A percentile compares a stretch with the other conserved stretches of the same genome.
Conservation (phyloP, 1,140 invertebrate species). For the Calosoma granatense region DNA sequence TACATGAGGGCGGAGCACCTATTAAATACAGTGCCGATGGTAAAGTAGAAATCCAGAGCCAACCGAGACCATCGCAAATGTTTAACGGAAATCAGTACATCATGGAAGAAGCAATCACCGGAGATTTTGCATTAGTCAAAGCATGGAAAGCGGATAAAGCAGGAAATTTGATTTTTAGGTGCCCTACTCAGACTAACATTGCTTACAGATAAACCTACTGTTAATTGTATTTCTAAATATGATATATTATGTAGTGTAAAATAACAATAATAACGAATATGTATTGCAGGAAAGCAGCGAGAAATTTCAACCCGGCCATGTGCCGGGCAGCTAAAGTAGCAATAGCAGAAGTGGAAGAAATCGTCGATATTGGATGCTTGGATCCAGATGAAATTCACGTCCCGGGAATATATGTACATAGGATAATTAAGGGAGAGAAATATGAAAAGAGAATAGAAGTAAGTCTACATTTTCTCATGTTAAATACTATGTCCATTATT, state of each 20-base stretch:
- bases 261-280: neutral
- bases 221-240: too few species aligned
- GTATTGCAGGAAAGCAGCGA: conserved; percentile 53
- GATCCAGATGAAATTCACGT: conserved; percentile 83
- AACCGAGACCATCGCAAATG: conserved; percentile 44
- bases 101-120: conserved; percentile 91
- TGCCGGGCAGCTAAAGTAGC: conserved; percentile 81
- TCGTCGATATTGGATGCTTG: conserved; percentile 76
- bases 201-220: too few species aligned
- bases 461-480: conserved; percentile 18
- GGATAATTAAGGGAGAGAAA: conserved; percentile 69
- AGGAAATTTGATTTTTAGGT: conserved; percentile 91
- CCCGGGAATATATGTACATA: conserved; percentile 86
- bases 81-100: conserved; percentile 86
- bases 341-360: conserved; percentile 93
- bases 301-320: conserved; percentile 94
- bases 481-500: too few species aligned
- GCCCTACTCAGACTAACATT: too few species aligned
- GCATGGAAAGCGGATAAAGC: conserved; percentile 92
- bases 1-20: conserved; percentile 88
- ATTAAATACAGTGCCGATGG: conserved; percentile 77
- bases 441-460: conserved; percentile 92
- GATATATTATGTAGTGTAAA: too few species aligned
- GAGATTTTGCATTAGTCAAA: conserved; percentile 93
- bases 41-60: conserved; percentile 55